phyloP scores from a whole-genome alignment of 2,797 vertebrate genomes.

The Morelia viridis region DNA sequence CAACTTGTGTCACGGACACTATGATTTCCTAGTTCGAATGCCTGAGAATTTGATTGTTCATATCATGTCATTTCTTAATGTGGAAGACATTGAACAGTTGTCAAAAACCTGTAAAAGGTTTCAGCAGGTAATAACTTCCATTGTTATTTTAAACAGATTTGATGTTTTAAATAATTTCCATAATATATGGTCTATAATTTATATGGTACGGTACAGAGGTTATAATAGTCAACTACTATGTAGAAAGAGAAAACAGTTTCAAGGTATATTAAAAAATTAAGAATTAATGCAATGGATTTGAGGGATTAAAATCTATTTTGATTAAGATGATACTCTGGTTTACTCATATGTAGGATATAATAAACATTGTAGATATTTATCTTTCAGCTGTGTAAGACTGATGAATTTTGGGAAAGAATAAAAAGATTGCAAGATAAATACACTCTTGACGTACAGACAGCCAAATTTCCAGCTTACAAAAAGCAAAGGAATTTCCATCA shows the following conservation, averaged over 20 bases:
- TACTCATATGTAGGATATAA: not conserved
- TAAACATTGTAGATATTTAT: slow-evolving; percentile 20
- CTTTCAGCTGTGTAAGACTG: slow-evolving; percentile 54
- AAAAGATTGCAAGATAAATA: slow-evolving; percentile 45
- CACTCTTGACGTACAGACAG: slow-evolving; percentile 18
- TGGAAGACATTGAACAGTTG: slow-evolving; percentile 48
- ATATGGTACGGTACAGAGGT: not conserved
- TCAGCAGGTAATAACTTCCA: slow-evolving; percentile 47
- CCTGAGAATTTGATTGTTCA: slow-evolving; percentile 40
- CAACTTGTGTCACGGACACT: slow-evolving; percentile 46
- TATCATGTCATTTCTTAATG: slow-evolving; percentile 51
- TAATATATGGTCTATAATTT: not conserved
- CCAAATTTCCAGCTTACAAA: slow-evolving; percentile 28
- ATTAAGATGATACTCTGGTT: not conserved
- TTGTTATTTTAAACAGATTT: fast-evolving
- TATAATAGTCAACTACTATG: not conserved
- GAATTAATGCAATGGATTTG: not conserved
- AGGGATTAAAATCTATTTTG: not conserved
- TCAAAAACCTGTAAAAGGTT: slow-evolving; percentile 56
- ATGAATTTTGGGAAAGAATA: slow-evolving; percentile 52
- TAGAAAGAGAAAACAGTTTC: not conserved
- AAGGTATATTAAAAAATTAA: not conserved
- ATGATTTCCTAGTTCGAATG: slow-evolving; percentile 46
- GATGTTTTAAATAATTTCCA: not conserved
- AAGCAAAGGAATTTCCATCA: slow-evolving; percentile 33